Evolutionary conservation across 2,888 invertebrate genomes (phyloP).

Genomic region (Dolichomitus sp.): DNA sequence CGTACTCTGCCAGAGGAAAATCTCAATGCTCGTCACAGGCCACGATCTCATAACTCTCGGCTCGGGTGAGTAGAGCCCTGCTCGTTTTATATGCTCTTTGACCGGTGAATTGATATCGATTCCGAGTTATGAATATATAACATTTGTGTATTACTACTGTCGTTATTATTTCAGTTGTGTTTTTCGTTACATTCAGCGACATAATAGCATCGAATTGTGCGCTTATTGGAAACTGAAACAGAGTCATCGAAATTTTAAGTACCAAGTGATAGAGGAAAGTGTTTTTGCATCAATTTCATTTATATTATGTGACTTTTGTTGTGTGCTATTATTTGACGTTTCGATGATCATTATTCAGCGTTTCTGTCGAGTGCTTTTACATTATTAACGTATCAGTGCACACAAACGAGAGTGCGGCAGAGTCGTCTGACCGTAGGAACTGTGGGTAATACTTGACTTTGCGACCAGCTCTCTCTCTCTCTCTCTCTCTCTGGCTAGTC

Average conservation of each 20-base stretch:
- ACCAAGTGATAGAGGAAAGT: not conserved
- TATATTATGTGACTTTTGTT: not conserved
- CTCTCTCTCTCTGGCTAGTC: slow-evolving; percentile 32
- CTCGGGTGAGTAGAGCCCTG: slow-evolving; percentile 44
- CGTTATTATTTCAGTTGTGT: not conserved
- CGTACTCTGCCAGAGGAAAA: slow-evolving; percentile 5
- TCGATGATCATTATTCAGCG: not conserved
- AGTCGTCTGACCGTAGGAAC: slow-evolving; percentile 47
- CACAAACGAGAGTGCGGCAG: not conserved
- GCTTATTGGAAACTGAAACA: not conserved
- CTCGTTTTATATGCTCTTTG: not conserved
- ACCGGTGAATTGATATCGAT: not conserved
- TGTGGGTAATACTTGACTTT: slow-evolving; percentile 45
- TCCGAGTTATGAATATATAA: not conserved
- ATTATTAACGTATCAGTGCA: not conserved
- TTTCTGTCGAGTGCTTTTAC: not conserved
- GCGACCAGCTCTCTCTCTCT: slow-evolving; percentile 21
- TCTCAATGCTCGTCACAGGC: not conserved
- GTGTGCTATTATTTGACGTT: not conserved
- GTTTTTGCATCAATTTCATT: not conserved
- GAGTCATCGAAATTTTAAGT: not conserved
- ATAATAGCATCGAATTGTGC: not conserved
- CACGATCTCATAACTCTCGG: slow-evolving; percentile 16
- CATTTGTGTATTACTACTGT: not conserved
- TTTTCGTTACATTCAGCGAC: not conserved